Evolutionary conservation across 2,797 vertebrate genomes (phyloP), one percentile per base, ranked within the genome.

Genomic region (Sus cebifrons): DNA sequence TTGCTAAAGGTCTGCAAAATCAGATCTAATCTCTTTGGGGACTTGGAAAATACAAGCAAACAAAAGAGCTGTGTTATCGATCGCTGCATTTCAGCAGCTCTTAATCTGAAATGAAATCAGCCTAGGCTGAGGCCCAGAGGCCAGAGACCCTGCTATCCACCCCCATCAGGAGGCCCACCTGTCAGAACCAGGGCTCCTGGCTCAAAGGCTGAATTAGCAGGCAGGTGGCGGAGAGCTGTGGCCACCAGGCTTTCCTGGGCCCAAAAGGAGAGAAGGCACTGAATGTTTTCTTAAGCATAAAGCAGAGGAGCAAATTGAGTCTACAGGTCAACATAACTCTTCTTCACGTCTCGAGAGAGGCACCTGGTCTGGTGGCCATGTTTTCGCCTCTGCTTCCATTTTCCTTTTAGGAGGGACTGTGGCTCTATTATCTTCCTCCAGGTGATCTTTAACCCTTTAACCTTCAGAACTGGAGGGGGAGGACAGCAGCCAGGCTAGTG

Each of bases 371-470:
- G 8, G 96, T 18, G 70, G 81, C 75, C 88, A 65, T 17, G 3
- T 90, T 97, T 95, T 95, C 90, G 91, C 97, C 96, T 81, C 67
- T 7, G 86, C 96, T 90, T 74, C 1, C 0, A 91, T 98, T 97
- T 97, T 94, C 96, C 95, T 96, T 98, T 98, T 98, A 98, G 98
- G 98, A 98, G 98, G 89, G 87, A 40, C 97, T 98, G 98, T 98
- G 98, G 98, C 97, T 98, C 98, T 97, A 97, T 98, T 98, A 98
- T 98, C 98, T 98, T 97, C 8, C 96, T 91, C 7, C 49, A 97
- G 98, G 98, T 98, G 97, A 96, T 98, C 98, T 98, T 99, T 98
- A 98, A 97, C 98, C 97, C 91, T 98, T 98, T 98, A 97, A 98
- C 98, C 98, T 98, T 97, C 90, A 77, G 95, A 97, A 96, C 92